A percentile compares a stretch with the other conserved stretches of the same genome.
Conservation (phyloP, 2,797 vertebrate genomes). For the Pangasius djambal region DNA sequence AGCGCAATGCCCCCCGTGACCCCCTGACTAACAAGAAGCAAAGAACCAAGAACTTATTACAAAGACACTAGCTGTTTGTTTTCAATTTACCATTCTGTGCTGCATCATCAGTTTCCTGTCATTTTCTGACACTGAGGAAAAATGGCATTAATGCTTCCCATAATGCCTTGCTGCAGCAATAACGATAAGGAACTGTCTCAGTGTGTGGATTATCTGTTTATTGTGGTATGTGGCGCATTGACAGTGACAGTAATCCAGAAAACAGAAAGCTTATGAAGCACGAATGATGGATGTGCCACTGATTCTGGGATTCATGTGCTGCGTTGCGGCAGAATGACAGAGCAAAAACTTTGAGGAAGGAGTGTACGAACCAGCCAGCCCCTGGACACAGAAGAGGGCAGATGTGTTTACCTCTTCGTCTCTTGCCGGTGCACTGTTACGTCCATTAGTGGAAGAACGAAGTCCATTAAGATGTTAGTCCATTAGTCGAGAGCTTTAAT, state of each 20-base stretch:
- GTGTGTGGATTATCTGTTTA: constrained; percentile 31
- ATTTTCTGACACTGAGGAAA: not conserved
- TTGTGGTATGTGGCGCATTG: constrained; percentile 17
- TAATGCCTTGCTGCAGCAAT: constrained; percentile 32
- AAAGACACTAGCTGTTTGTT: constrained; percentile 8
- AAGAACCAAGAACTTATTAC: not conserved
- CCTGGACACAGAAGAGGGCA: not conserved
- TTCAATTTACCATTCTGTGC: not conserved
- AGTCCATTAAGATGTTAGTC: constrained; percentile 39
- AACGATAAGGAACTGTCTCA: constrained; percentile 38
- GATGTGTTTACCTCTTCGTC: not conserved
- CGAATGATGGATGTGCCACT: not conserved
- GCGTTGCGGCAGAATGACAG: not conserved
- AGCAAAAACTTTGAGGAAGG: not conserved
- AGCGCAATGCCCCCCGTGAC: constrained; percentile 34
- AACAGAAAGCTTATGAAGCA: constrained; percentile 7
- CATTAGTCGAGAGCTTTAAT: constrained; percentile 41
- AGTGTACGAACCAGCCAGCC: not conserved
- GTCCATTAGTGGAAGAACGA: constrained; percentile 38
- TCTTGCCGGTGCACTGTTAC: constrained; percentile 7
- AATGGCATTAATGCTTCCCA: constrained; percentile 31
- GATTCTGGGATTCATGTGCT: not conserved
- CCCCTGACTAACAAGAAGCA: constrained; percentile 17
- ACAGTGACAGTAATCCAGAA: constrained; percentile 25
- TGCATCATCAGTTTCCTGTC: constrained; percentile 10